Conservation (phyloP, 1,140 invertebrate genomes). For the Solenopsis fugax region DNA sequence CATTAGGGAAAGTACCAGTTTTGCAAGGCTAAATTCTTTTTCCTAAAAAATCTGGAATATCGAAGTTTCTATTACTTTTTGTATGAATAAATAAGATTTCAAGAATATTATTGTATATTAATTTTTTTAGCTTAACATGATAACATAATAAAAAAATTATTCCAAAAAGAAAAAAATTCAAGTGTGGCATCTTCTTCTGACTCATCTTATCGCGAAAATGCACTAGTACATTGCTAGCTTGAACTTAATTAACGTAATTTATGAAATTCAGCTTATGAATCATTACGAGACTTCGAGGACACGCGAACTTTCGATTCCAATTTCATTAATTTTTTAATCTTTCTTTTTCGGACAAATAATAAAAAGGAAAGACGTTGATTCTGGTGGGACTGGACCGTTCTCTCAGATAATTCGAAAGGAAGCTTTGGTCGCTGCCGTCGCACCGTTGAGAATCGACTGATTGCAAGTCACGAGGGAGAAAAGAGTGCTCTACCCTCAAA, state of each 20-base stretch:
- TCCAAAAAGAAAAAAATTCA: no score
- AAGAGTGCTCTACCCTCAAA: constrained; percentile 51
- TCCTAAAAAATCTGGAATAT: no score
- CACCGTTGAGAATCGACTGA: constrained; percentile 68
- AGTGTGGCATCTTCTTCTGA: no score
- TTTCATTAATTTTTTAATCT: background rate
- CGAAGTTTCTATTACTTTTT: no score
- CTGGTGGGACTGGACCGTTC: background rate
- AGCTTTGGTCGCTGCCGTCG: constrained; percentile 57
- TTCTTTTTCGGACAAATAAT: background rate
- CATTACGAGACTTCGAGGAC: background rate
- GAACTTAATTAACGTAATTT: constrained; percentile 15
- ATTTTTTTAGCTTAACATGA: no score
- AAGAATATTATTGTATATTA: no score
- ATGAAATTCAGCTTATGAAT: background rate
- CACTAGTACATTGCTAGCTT: background rate
- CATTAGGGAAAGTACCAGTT: no score
- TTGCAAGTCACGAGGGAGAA: constrained; percentile 70
- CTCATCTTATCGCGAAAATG: no score
- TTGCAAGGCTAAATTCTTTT: no score
- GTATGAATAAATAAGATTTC: no score
- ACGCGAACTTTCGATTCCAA: background rate
- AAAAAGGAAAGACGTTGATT: constrained; percentile 34
- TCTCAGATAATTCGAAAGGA: constrained; percentile 71
- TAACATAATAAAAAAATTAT: no score